phyloP scores from a whole-genome alignment of 2,797 vertebrate genomes.

The Hypotaenidia okinawae region DNA sequence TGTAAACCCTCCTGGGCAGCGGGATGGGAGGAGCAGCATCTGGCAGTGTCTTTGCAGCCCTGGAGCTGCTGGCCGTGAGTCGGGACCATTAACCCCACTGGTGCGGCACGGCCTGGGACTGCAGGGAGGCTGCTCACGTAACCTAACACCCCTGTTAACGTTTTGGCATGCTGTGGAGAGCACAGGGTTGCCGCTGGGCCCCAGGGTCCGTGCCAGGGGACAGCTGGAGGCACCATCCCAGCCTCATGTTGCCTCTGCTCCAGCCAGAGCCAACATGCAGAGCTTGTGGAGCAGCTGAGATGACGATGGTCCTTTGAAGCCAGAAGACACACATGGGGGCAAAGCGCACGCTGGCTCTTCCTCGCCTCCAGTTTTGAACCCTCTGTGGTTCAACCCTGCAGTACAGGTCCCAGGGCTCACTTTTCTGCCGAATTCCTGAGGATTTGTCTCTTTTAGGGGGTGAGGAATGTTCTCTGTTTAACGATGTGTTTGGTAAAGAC shows the following conservation, averaged over 20 bases:
- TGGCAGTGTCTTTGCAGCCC: conserved; percentile 53
- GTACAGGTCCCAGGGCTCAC: background rate
- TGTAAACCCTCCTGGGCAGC: conserved; percentile 8
- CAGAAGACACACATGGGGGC: accelerated
- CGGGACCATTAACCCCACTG: conserved; percentile 61
- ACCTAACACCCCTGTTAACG: background rate
- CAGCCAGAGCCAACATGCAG: background rate
- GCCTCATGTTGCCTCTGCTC: background rate
- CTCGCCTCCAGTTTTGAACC: background rate
- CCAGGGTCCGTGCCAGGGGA: accelerated
- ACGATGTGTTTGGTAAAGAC: background rate
- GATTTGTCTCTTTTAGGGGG: background rate
- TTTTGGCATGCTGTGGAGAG: accelerated
- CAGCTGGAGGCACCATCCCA: background rate
- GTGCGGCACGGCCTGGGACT: background rate
- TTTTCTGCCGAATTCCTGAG: background rate
- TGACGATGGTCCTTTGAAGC: accelerated
- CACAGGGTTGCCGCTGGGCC: accelerated
- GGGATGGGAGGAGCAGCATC: conserved; percentile 27
- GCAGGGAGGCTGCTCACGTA: background rate
- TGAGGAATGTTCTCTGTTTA: background rate
- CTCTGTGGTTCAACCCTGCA: background rate
- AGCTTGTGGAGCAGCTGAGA: accelerated
- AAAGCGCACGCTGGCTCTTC: background rate
- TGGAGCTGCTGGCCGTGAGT: conserved; percentile 45